A percentile compares a stretch with the other conserved stretches of the same genome.
Evolutionary conservation across 2,888 invertebrate genomes (phyloP).

Genomic region (Nomada fucata): DNA sequence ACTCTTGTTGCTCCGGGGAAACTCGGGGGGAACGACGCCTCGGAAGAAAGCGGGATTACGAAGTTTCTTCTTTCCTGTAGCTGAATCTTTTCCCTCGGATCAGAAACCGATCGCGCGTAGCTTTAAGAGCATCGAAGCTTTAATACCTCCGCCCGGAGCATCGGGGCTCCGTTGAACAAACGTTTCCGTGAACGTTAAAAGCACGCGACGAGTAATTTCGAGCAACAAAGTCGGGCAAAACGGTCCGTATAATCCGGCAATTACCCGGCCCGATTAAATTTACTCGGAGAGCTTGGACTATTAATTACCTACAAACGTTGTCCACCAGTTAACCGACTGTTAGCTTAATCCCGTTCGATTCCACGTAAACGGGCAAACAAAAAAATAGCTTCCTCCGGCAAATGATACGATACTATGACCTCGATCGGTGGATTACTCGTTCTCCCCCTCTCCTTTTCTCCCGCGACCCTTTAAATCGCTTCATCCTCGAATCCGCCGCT

Average conservation of each 20-base stretch:
- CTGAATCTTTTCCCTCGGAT: background rate
- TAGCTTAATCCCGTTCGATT: slow-evolving; percentile 36
- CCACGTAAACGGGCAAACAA: slow-evolving; percentile 21
- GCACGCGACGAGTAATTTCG: background rate
- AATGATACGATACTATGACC: slow-evolving; percentile 28
- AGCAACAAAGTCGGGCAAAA: background rate
- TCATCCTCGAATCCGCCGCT: background rate
- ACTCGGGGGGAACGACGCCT: slow-evolving; percentile 8
- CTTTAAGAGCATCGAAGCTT: background rate
- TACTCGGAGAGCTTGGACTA: slow-evolving; percentile 3
- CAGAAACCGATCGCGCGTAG: background rate
- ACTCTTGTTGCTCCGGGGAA: background rate
- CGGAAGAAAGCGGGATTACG: background rate
- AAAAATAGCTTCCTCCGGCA: slow-evolving; percentile 15
- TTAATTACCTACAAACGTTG: slow-evolving; percentile 22
- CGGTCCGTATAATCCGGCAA: slow-evolving; percentile 23
- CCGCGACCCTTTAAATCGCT: slow-evolving; percentile 47
- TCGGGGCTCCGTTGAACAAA: background rate
- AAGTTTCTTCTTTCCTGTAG: background rate
- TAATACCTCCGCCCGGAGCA: background rate
- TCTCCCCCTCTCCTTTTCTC: background rate
- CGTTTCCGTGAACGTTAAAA: background rate
- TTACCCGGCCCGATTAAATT: slow-evolving; percentile 25
- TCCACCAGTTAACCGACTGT: slow-evolving; percentile 14
- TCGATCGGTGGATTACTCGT: slow-evolving; percentile 6